Base-by-base conservation (phyloP, 2,113 vertebrate genomes). In the Tetrax tetrax region DNA sequence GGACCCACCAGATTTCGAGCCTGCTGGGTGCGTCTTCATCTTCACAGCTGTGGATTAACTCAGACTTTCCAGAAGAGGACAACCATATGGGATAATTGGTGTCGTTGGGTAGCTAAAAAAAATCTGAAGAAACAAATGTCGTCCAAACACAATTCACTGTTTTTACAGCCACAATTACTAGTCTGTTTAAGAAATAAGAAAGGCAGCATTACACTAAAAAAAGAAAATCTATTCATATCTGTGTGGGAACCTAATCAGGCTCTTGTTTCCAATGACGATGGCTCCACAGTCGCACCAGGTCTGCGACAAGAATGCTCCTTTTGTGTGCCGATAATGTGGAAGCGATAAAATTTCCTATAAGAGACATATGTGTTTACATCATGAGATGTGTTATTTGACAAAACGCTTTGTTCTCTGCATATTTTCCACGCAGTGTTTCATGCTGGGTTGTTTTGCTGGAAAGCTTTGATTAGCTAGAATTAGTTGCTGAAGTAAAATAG, bases 171-270 rank as follows among this genome's bases (percentile, higher is more conserved):
- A 99, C 99, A 99, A 99, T 99, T 98, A 98, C 97, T 97, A 98
- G 98, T 98, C 98, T 99, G 98, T 99, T 98, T 98, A 98, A 91
- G 97, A 97, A 97, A 97, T 95, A 98, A 98, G 97, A 98, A 98
- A 98, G 97, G 97, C 96, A 97, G 97, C 96, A 97, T 98, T 98
- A 96, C 94, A 94, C 97, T 97, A 97, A 97, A 97, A 98, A 97
- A 98, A 97, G 97, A 97, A 98, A 98, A 97, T 98, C 98, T 98
- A 98, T 98, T 98, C 98, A 98, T 99, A 99, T 99, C 98, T 98
- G 98, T 99, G 98, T 98, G 98, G 98, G 98, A 99, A 99, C 98
- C 98, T 99, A 99, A 99, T 99, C 99, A 99, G 98, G 97, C 98
- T 98, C 98, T 98, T 98, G 98, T 99, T 99, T 99, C 99, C 99